Evolutionary conservation across 2,888 invertebrate genomes (phyloP).

Genomic region (Lasioglossum figueresi): DNA sequence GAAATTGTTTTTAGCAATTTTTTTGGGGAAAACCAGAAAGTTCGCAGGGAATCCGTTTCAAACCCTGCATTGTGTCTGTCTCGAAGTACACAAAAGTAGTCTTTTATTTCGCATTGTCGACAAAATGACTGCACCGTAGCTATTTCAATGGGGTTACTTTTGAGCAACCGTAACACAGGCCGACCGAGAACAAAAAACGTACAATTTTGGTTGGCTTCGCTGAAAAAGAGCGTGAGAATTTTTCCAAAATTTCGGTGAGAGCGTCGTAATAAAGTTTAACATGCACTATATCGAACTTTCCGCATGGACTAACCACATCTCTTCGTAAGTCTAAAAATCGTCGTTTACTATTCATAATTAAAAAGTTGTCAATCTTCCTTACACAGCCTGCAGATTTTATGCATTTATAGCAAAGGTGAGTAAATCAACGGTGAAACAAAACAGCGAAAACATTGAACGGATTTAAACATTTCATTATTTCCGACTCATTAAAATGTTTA

Average conservation of each 20-base stretch:
- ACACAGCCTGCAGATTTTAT: too few species aligned
- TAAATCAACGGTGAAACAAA: neutral
- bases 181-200: neutral
- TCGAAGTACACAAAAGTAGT: neutral
- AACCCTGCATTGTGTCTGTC: neutral
- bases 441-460: neutral
- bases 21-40: neutral
- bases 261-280: neutral
- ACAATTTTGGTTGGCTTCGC: neutral
- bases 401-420: neutral
- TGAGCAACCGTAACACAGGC: neutral
- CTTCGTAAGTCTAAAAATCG: too few species aligned
- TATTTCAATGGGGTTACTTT: neutral
- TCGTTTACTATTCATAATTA: too few species aligned
- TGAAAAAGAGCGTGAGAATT: too few species aligned
- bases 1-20: neutral
- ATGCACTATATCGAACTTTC: neutral
- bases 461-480: neutral
- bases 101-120: neutral
- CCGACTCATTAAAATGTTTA: neutral
- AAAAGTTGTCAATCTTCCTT: too few species aligned
- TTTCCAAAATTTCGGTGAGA: neutral
- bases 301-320: neutral
- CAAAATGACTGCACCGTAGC: neutral
- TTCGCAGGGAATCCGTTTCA: neutral